Base-by-base conservation (phyloP, 2,113 vertebrate species). In the Oceanites oceanicus region DNA sequence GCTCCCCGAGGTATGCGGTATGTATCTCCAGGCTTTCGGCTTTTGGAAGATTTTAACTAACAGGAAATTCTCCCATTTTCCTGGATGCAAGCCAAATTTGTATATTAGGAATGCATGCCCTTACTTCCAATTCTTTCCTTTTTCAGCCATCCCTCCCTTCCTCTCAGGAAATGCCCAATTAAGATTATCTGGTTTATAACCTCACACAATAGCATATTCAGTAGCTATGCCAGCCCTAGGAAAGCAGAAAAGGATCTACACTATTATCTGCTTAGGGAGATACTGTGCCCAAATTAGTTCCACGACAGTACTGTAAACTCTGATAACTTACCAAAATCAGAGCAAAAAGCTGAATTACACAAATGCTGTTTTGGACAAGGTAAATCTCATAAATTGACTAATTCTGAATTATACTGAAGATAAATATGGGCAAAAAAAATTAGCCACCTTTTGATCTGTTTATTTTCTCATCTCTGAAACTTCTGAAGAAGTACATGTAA, bases 161-260 rank as follows among this genome's bases (percentile, higher is more conserved):
- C 73, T 90, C 45, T 81, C 92, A 95, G 97, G 96, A 97, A 97
- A 94, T 88, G 89, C 84, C 74, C 86, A 96, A 95, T 97, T 96
- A 97, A 91, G 65, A 91, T 94, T 95, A 97, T 96, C 91, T 96
- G 86, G 56, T 94, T 87, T 94, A 90, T 92, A 91, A 79, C 62
- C 81, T 88, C 91, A 95, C 80, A 97, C 96, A 96, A 96, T 90
- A 93, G 84, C 67, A 94, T 42, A 93, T 79, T 97, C 90, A 96
- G 85, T 95, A 82, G 89, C 84, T 73, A 38, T 50, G 70, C 88
- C 84, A 81, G 47, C 0, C 1, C 34, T 36, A 94, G 44, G n/a
- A 73, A 94, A 92, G 83, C 70, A 73, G 86, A 91, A 96, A 96
- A 95, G 68, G 56, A 91, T 78, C 49, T 75, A 56, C 79, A 75